Conservation (phyloP, 2,888 invertebrate genomes). For the Oxycera nigricornis region DNA sequence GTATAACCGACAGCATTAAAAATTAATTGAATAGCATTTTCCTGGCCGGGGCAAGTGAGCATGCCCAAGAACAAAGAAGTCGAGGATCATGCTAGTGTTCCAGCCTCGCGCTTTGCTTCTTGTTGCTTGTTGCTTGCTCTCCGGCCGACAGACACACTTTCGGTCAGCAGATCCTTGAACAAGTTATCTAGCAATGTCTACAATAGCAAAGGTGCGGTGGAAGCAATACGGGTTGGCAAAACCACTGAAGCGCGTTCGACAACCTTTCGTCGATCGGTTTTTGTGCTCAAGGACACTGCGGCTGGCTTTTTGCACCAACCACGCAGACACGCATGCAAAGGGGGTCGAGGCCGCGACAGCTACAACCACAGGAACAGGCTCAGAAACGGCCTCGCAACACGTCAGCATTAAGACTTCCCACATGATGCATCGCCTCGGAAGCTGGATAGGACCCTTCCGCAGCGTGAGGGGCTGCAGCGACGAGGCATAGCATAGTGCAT, state of each 20-base stretch:
- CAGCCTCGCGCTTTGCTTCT: too few species aligned
- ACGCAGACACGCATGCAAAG: slow-evolving; percentile 38
- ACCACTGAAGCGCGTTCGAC: slow-evolving; percentile 31
- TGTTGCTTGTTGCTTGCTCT: too few species aligned
- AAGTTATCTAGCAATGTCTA: neutral
- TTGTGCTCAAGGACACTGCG: slow-evolving; percentile 39
- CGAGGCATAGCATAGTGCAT: neutral
- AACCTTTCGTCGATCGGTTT: slow-evolving; percentile 38
- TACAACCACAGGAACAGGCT: too few species aligned
- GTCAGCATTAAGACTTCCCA: slow-evolving; percentile 21
- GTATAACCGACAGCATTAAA: slow-evolving; percentile 19
- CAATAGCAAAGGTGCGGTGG: neutral
- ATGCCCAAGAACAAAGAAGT: slow-evolving; percentile 12
- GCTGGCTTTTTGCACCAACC: slow-evolving; percentile 1
- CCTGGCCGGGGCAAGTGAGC: neutral
- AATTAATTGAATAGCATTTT: slow-evolving; percentile 25
- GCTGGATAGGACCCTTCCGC: neutral
- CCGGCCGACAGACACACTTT: slow-evolving; percentile 24
- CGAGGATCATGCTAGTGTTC: neutral
- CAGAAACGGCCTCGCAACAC: neutral
- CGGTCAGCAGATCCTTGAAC: slow-evolving; percentile 7
- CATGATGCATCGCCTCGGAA: slow-evolving; percentile 17
- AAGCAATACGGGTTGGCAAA: neutral
- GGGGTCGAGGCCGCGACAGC: neutral
- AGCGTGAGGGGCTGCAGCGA: neutral